A percentile compares a stretch with the other conserved stretches of the same genome.
Conservation (phyloP, 2,797 vertebrate genomes). For the Myotis pilosus region DNA sequence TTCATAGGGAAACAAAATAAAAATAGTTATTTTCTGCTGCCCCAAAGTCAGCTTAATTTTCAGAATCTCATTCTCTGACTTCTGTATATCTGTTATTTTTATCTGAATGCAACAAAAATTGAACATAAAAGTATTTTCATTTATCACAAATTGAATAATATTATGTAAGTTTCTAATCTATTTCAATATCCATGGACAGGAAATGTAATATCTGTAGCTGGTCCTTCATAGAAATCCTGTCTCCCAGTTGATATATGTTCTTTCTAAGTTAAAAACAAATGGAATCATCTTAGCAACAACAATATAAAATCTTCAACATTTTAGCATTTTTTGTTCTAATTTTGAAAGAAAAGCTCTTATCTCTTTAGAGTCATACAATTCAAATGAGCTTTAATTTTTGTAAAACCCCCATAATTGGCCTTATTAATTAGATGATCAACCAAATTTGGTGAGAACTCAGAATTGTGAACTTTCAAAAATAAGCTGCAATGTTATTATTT, state of each 20-base stretch:
- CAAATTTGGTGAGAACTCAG: constrained; percentile 27
- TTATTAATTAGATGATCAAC: constrained; percentile 51
- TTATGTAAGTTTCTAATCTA: constrained; percentile 56
- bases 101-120: constrained; percentile 3
- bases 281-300: constrained; percentile 35
- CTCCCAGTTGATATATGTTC: constrained; percentile 23
- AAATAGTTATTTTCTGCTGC: constrained; percentile 47
- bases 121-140: constrained; percentile 24
- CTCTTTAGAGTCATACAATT: constrained; percentile 46
- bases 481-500: constrained; percentile 63
- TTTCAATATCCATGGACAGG: constrained; percentile 52
- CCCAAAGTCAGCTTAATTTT: constrained; percentile 45
- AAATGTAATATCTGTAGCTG: constrained; percentile 57
- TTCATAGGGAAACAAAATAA: constrained; percentile 49
- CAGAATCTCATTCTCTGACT: constrained; percentile 56
- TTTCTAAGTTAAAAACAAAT: constrained; percentile 61
- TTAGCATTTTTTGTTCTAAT: constrained; percentile 34
- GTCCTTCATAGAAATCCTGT: constrained; percentile 11
- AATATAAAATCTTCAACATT: constrained; percentile 53
- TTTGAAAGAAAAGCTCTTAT: constrained; percentile 63
- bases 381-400: constrained; percentile 58
- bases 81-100: constrained; percentile 45
- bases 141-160: constrained; percentile 52
- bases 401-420: constrained; percentile 1
- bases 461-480: constrained; percentile 5